Evolutionary conservation across 2,888 invertebrate genomes (phyloP).

Genomic region (Mamestra brassicae): DNA sequence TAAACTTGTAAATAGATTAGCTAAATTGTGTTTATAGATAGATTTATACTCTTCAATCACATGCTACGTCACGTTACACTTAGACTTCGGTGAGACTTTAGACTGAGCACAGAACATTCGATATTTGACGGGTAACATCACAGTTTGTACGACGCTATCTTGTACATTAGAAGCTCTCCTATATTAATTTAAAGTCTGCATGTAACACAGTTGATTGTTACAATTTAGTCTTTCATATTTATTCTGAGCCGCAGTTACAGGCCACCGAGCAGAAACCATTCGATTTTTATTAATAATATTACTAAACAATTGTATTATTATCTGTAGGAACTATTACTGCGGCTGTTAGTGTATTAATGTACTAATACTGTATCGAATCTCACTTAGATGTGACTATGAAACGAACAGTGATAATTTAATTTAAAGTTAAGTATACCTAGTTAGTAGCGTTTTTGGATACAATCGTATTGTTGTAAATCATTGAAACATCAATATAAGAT

Average conservation of each 20-base stretch:
- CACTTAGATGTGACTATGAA: conserved; percentile 72
- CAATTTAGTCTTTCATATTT: conserved; percentile 70
- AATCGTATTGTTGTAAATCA: conserved; percentile 85
- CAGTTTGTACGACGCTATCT: conserved; percentile 60
- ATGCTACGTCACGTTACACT: conserved; percentile 62
- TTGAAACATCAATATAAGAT: conserved; percentile 82
- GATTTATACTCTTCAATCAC: conserved; percentile 62
- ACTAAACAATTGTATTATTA: conserved; percentile 64
- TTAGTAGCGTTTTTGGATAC: conserved; percentile 84
- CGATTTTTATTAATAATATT: conserved; percentile 57
- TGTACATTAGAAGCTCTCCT: conserved; percentile 68
- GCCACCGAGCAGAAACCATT: conserved; percentile 55
- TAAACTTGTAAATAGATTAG: conserved; percentile 80
- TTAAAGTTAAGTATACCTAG: conserved; percentile 80
- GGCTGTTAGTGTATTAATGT: conserved; percentile 67
- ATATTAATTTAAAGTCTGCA: conserved; percentile 47
- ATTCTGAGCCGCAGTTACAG: conserved; percentile 67
- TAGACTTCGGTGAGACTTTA: conserved; percentile 77
- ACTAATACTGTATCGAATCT: conserved; percentile 74
- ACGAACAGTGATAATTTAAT: conserved; percentile 83
- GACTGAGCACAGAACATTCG: conserved; percentile 76
- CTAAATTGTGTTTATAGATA: conserved; percentile 71
- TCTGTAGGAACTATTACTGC: conserved; percentile 66
- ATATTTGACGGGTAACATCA: conserved; percentile 69
- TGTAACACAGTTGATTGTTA: conserved; percentile 61